Percentiles rank a stretch among this genome's conserved stretches.
Conservation (phyloP, 2,113 vertebrate genomes). For the Scartelaos histophorus region DNA sequence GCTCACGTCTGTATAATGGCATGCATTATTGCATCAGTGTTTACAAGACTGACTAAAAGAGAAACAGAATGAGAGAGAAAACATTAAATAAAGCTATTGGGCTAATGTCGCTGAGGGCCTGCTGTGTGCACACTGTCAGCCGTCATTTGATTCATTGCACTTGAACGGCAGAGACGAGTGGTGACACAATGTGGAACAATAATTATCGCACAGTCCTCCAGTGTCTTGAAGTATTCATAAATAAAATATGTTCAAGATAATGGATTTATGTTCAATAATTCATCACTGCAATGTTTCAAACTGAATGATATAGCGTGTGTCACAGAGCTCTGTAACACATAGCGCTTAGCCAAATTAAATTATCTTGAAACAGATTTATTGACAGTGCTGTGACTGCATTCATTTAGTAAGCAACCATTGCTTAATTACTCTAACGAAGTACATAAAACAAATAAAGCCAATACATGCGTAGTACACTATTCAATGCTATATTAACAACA, state of each 20-base stretch:
- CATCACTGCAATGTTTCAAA: constrained; percentile 76
- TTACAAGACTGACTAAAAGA: constrained; percentile 78
- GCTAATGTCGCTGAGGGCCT: constrained; percentile 70
- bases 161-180: constrained; percentile 63
- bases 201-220: constrained; percentile 72
- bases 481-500: constrained; percentile 63
- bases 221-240: constrained; percentile 77
- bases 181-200: constrained; percentile 77
- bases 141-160: constrained; percentile 71
- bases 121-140: constrained; percentile 65
- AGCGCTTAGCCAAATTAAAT: constrained; percentile 78
- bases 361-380: constrained; percentile 78
- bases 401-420: constrained; percentile 68
- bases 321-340: constrained; percentile 69
- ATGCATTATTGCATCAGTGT: constrained; percentile 81
- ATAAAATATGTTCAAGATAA: constrained; percentile 80
- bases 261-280: constrained; percentile 82
- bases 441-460: constrained; percentile 67
- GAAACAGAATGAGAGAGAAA: constrained; percentile 73
- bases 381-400: constrained; percentile 58
- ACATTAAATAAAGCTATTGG: constrained; percentile 76
- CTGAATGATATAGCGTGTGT: constrained; percentile 74
- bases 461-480: constrained; percentile 62
- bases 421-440: constrained; percentile 66
- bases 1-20: constrained; percentile 72